A percentile compares a stretch with the other conserved stretches of the same genome.
These are phyloP conservation scores for Pterois miles DNA, from an alignment of 2,797 vertebrate species.

Conservation along the genomic window DNA sequence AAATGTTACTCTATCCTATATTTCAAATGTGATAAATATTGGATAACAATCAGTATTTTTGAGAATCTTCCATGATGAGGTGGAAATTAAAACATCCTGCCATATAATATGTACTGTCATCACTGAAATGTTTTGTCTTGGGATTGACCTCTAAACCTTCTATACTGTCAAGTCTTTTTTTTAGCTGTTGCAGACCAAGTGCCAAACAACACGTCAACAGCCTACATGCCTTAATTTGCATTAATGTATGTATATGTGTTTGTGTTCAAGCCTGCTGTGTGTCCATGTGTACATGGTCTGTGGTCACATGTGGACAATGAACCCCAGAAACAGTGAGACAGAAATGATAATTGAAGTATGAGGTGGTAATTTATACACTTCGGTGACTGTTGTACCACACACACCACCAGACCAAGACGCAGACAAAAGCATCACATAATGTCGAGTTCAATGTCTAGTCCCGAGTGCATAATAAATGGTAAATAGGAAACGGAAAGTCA, in stretches of 20 bases:
- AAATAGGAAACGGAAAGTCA: neutral
- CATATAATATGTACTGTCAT: neutral
- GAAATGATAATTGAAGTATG: neutral
- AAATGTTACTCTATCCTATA: neutral
- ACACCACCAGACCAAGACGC: neutral
- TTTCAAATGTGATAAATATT: neutral
- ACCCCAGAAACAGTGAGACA: neutral
- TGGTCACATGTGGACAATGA: neutral
- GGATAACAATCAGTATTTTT: neutral
- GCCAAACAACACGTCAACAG: conserved; percentile 16
- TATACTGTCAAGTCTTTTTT: neutral
- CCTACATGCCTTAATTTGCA: conserved; percentile 18
- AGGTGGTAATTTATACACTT: conserved; percentile 1
- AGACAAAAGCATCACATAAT: neutral
- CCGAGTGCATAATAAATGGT: neutral
- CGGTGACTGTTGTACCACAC: neutral
- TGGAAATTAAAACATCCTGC: neutral
- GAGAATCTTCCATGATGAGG: neutral
- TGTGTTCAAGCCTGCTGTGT: neutral
- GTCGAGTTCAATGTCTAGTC: conserved; percentile 2
- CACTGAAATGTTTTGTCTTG: neutral
- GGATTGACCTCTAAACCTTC: neutral
- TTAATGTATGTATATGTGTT: neutral
- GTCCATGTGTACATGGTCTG: neutral
- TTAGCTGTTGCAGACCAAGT: neutral